Percentiles rank a stretch among this genome's conserved stretches.
Evolutionary conservation across 2,888 invertebrate genomes (phyloP).

Genomic region (Zygogramma bicolorata): DNA sequence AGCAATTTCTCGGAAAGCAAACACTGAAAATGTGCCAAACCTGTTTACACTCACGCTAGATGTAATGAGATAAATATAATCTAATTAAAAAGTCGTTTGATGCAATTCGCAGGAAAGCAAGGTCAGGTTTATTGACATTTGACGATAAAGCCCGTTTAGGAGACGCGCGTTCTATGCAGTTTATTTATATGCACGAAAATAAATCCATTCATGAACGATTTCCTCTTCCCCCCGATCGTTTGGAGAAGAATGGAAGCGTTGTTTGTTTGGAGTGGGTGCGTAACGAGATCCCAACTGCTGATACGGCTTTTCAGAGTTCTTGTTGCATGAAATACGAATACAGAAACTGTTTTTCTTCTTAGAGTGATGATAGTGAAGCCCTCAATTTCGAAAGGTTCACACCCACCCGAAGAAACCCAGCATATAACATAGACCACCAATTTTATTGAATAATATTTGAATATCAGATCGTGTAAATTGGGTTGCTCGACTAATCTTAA

Average conservation of each 20-base stretch:
- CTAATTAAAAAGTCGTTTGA: conserved; percentile 6
- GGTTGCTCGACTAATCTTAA: too few species aligned
- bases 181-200: conserved; percentile 12
- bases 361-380: too few species aligned
- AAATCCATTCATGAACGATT: conserved; percentile 13
- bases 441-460: too few species aligned
- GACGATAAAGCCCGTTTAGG: not conserved
- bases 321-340: not conserved
- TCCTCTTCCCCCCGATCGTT: not conserved
- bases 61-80: conserved; percentile 10
- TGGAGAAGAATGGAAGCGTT: not conserved
- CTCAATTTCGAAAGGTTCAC: too few species aligned
- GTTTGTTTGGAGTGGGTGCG: not conserved
- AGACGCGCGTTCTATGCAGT: not conserved
- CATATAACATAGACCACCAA: too few species aligned
- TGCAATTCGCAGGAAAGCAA: conserved; percentile 27
- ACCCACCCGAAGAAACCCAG: too few species aligned
- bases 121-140: conserved; percentile 36
- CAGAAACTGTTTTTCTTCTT: not conserved
- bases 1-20: not conserved
- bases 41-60: not conserved
- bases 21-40: conserved; percentile 10
- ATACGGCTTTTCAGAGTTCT: not conserved
- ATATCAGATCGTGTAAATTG: too few species aligned
- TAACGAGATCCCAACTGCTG: not conserved